These are phyloP conservation scores for Papilio xuthus DNA, from an alignment of 1,140 invertebrate genomes.

Conservation along the genomic window DNA sequence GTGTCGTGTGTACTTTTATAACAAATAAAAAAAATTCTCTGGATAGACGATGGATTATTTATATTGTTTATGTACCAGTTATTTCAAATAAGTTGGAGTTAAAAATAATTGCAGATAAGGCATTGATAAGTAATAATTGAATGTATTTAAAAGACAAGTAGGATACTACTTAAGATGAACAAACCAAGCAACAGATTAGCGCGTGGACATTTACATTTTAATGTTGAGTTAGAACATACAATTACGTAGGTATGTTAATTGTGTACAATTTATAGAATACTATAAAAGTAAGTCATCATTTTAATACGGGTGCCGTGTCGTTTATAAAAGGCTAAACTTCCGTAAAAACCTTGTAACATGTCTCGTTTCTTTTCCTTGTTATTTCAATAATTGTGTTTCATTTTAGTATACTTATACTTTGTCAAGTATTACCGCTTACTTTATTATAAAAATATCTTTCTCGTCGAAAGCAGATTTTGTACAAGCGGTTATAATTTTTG, in stretches of 20 bases:
- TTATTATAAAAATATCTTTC: background rate
- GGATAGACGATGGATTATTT: no score
- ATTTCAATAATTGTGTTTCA: background rate
- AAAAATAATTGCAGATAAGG: no score
- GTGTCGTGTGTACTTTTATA: no score
- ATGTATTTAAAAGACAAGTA: background rate
- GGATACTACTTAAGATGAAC: background rate
- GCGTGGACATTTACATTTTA: background rate
- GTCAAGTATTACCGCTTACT: background rate
- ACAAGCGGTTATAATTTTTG: no score
- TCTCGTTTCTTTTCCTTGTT: slow-evolving; percentile 17
- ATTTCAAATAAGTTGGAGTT: no score
- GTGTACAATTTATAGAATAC: background rate
- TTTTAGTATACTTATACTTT: background rate
- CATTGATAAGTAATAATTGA: no score
- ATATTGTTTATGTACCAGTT: no score
- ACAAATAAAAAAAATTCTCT: no score
- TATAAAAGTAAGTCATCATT: slow-evolving; percentile 18
- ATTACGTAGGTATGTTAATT: background rate
- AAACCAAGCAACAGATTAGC: background rate
- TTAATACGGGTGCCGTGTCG: background rate
- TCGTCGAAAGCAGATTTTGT: background rate
- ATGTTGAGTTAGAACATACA: background rate
- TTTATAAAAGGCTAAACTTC: slow-evolving; percentile 1
- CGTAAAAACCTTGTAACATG: slow-evolving; percentile 14